Percentiles rank a stretch among this genome's conserved stretches.
phyloP scores from a whole-genome alignment of 2,797 vertebrate genomes.

The Tamandua tetradactyla region DNA sequence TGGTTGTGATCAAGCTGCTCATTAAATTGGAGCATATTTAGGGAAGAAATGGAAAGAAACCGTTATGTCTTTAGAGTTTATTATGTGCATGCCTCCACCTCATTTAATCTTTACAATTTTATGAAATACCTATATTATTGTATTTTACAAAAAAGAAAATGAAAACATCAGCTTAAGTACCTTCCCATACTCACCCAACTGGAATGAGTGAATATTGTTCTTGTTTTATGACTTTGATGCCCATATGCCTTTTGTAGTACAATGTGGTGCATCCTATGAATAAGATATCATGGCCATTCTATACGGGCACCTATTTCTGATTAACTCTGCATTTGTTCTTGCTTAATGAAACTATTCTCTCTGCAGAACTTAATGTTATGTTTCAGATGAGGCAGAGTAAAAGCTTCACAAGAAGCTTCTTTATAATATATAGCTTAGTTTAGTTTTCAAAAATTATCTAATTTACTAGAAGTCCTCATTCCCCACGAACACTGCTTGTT shows the following conservation, averaged over 20 bases:
- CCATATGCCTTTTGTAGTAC: neutral
- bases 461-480: neutral
- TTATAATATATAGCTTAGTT: neutral
- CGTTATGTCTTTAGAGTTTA: neutral
- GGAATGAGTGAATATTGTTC: neutral
- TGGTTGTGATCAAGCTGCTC: neutral
- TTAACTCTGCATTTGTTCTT: neutral
- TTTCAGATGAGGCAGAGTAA: neutral
- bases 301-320: neutral
- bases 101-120: neutral
- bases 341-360: neutral
- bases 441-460: neutral
- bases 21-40: neutral
- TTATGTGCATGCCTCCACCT: neutral
- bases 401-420: neutral
- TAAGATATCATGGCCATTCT: neutral
- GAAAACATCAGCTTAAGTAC: neutral
- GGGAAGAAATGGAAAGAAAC: neutral
- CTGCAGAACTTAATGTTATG: neutral
- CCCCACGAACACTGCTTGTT: neutral
- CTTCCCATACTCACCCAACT: neutral
- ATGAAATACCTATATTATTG: neutral
- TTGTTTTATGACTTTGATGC: neutral
- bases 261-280: neutral
- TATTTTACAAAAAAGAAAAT: neutral